These are phyloP conservation scores for Epiblema foenella DNA, from an alignment of 2,888 invertebrate genomes.

Conservation along the genomic window DNA sequence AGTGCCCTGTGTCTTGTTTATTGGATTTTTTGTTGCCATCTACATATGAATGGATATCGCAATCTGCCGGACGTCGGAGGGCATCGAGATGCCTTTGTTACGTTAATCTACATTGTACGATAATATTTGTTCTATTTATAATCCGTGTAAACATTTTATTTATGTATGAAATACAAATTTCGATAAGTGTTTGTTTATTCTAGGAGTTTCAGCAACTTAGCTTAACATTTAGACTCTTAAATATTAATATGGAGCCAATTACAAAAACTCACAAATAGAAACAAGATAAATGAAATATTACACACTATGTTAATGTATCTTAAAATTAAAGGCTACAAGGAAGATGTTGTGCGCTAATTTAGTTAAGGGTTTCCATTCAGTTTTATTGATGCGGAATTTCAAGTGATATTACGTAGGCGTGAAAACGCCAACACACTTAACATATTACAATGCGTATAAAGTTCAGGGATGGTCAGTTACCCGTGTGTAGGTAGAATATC, in stretches of 20 bases:
- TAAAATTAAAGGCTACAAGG: too few relatives aligned
- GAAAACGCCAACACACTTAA: too few relatives aligned
- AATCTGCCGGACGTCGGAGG: conserved; percentile 75
- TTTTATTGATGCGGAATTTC: background rate
- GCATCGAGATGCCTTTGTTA: conserved; percentile 67
- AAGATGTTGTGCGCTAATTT: conserved; percentile 11
- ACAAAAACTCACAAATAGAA: too few relatives aligned
- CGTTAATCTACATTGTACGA: conserved; percentile 54
- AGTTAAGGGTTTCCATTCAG: background rate
- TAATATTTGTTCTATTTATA: conserved; percentile 47
- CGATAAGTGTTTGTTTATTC: too few relatives aligned
- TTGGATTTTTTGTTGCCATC: conserved; percentile 85
- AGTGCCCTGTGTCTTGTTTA: conserved; percentile 81
- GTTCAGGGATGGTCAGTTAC: too few relatives aligned
- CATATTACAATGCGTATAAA: too few relatives aligned
- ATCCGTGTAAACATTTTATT: conserved; percentile 33
- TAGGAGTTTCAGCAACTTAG: too few relatives aligned
- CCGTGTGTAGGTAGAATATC: conserved; percentile 13
- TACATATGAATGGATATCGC: conserved; percentile 82
- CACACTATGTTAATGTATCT: too few relatives aligned
- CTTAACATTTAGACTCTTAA: too few relatives aligned
- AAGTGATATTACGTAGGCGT: conserved; percentile 2
- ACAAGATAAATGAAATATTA: too few relatives aligned
- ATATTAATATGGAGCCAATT: too few relatives aligned
- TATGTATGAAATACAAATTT: conserved; percentile 5